Evolutionary conservation across 2,888 invertebrate species (phyloP), one percentile per base, ranked within the genome.

Genomic region (Bembecia ichneumoniformis): DNA sequence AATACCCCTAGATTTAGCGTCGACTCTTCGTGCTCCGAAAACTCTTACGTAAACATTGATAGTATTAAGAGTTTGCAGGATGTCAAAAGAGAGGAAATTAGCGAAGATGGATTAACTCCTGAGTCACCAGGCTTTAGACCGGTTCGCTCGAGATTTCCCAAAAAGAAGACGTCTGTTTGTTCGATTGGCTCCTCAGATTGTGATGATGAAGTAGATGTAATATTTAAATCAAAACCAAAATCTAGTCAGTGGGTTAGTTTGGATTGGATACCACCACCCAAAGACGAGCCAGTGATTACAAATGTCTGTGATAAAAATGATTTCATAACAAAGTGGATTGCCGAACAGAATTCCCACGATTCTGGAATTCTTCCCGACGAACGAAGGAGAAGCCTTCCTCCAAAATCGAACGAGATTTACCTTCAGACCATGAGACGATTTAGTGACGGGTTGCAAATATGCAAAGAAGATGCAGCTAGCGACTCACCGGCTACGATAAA

Each of bases 221-320:
- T 88, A 70, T 88, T 88, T 72, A 88, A 88, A 79, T 88, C 88
- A 60, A 88, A 88, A 65, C 88, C 88, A 54, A 88, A 88, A 74
- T 88, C 88, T 87, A 88, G 88, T 87, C 88, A 88, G 55, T 88
- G 88, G 88, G 83, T 88, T 57, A 88, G 88, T 71, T 74, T 88
- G 65, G 88, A 88, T 77, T 87, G 88, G 82, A 88, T 88, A 73
- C 87, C 81, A 58, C 74, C 77, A 57, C 80, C 82, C 70, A 83
- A 78, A 77, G 87, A 84, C 73, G 86, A 84, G 74, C 83, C 86
- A 74, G 82, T 82, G 71, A 82, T 75, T 71, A 71, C 77, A 66
- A 82, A 81, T 64, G 82, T 80, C 80, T 86, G 87, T 81, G 88
- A 88, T 84, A 87, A 86, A 76, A 87, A 82, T 66, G 88, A 88